These are phyloP conservation scores for Rhinatrema bivittatum DNA, from an alignment of 2,797 vertebrate species.

Conservation along the genomic window DNA sequence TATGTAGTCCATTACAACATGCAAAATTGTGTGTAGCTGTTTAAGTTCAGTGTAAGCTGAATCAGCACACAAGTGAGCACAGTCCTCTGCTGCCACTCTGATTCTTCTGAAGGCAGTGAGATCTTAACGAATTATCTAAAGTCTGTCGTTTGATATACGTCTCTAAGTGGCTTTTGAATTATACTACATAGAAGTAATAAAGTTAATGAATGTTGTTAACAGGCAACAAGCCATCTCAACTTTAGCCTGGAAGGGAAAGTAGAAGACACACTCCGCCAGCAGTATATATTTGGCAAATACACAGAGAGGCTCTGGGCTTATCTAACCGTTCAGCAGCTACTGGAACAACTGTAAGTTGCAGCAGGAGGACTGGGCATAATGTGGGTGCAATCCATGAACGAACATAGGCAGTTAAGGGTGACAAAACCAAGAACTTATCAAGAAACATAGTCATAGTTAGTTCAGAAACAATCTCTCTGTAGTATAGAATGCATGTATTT, in stretches of 20 bases:
- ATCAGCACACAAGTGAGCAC: too few species aligned
- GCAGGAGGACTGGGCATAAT: background rate
- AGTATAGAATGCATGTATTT: too few species aligned
- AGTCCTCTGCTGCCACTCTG: too few species aligned
- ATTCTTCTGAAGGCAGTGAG: too few species aligned
- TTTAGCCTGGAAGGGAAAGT: background rate
- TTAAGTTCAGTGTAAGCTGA: too few species aligned
- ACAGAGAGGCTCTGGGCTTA: constrained; percentile 67
- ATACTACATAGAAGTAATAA: background rate
- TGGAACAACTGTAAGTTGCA: constrained; percentile 56
- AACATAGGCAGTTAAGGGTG: background rate
- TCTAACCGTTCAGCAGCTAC: constrained; percentile 67
- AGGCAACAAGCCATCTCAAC: constrained; percentile 22
- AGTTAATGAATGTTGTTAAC: too few species aligned
- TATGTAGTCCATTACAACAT: too few species aligned
- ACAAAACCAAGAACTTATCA: background rate
- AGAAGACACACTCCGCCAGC: background rate
- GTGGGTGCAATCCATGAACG: background rate
- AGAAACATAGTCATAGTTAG: background rate
- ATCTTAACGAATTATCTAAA: too few species aligned
- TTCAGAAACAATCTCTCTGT: too few species aligned
- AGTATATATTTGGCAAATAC: constrained; percentile 29
- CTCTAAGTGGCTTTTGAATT: background rate
- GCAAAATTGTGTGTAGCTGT: too few species aligned
- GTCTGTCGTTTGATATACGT: too few species aligned